Evolutionary conservation across 1,140 invertebrate genomes (phyloP), one percentile per base, ranked within the genome.

Genomic region (Bradysia coprophila): DNA sequence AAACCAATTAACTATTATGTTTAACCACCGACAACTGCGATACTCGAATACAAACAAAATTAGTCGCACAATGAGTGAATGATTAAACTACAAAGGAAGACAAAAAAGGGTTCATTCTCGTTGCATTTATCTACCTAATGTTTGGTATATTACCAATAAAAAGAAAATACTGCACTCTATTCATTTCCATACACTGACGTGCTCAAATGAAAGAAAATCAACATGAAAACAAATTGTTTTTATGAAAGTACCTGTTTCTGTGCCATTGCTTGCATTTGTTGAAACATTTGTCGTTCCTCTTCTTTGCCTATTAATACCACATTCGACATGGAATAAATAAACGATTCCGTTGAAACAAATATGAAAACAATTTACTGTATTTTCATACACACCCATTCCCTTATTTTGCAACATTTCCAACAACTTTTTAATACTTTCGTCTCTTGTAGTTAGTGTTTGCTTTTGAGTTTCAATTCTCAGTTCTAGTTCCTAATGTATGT

Each of bases 331-430:
- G 18, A 13, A 13, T 13, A 4, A 16, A 34, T 13, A 34, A 5
- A 34, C 11, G 32, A 16, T 3, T 13, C 4, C n/a, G 18, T 5
- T 15, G 32, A 34, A 34, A 34, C n/a, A n/a, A n/a, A n/a, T 20
- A 16, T 38, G 37, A 19, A 19, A 15, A 11, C 4, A 20, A 38
- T 5, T 15, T 18, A 20, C 37, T 38, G 13, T 3, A 38, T 19
- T n/a, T 9, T 31, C 8, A 15, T 13, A 13, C 84, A 78, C 67
- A 90, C 87, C 87, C 73, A 92, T 84, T 61, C 88, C 91, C 69
- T 96, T 95, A 59, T 81, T 91, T 63, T 97, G 91, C 38, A 97
- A 73, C 90, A 97, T 96, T 72, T 98, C 93, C 52, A 98, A 72
- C 49, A 98, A 73, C 66, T 96, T 97, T 71, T 96, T 97, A 54